phyloP scores from a whole-genome alignment of 1,140 invertebrate genomes.

The Trichomalopsis sarcophagae region DNA sequence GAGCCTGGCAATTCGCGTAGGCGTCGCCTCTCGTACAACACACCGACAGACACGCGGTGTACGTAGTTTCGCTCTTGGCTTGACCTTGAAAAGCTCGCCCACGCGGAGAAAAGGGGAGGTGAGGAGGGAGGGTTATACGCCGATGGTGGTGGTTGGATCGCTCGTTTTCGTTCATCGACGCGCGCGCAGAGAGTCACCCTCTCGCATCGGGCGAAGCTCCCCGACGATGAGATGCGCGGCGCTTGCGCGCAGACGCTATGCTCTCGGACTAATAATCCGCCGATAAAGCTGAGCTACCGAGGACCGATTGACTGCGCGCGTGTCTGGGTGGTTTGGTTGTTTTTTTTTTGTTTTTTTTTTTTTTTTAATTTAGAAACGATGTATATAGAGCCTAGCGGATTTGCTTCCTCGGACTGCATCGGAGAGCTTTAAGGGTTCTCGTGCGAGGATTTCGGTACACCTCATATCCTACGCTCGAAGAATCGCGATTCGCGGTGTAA shows the following conservation, averaged over 20 bases:
- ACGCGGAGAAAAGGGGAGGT: not conserved
- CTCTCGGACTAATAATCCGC: not conserved
- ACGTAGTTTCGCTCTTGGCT: conserved; percentile 53
- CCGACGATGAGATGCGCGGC: not conserved
- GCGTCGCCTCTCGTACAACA: conserved; percentile 15
- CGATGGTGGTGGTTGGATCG: not conserved
- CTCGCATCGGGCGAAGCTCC: not conserved
- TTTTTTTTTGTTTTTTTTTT: too few species aligned
- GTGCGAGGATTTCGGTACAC: too few species aligned
- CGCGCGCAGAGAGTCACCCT: not conserved
- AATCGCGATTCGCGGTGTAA: not conserved
- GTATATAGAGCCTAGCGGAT: too few species aligned
- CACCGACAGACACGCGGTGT: conserved; percentile 21
- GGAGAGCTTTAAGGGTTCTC: too few species aligned
- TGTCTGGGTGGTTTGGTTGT: not conserved
- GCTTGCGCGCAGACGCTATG: not conserved
- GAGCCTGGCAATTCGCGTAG: not conserved
- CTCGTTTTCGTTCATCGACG: conserved; percentile 29
- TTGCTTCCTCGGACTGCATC: too few species aligned
- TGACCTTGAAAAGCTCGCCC: conserved; percentile 55
- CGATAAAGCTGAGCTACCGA: not conserved
- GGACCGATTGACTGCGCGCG: not conserved
- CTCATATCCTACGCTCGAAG: too few species aligned
- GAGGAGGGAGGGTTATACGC: not conserved
- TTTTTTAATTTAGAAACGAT: not conserved